Base-by-base conservation (phyloP, 2,113 vertebrate genomes). In the Poecilia latipinna region DNA sequence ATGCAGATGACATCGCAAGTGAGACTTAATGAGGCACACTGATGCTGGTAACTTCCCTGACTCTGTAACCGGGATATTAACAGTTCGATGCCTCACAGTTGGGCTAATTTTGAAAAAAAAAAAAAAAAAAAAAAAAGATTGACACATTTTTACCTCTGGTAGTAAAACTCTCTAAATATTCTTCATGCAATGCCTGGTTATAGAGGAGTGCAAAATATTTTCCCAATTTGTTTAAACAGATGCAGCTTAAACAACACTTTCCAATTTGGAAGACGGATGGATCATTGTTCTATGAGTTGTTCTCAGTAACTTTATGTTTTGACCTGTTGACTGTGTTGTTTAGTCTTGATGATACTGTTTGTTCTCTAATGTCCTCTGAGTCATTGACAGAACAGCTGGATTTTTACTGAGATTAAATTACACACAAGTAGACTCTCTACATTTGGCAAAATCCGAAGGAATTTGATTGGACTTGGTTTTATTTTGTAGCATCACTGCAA, bases 1-100 rank as follows among this genome's bases (percentile, higher is more conserved):
- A 78, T 84, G 77, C 77, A 76, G 79, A 86, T 19, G 72, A 78
- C 17, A 29, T 65, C 6, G 35, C 69, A 44, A 26, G 65, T 71
- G 65, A 80, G 66, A 73, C 33, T 42, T 12, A 29, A 29, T 61
- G 60, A 63, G 57, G 77, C 33, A 37, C 65, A 26, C 26, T 12
- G 68, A 74, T 24, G 22, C 54, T 67, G 24, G 22, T 24, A 64
- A 60, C 54, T 37, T 67, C 4, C 24, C 65, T 33, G 31, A 65
- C 60, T 33, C 68, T 63, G 8, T 73, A 57, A 57, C 65, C 71
- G 17, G 79, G 51, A 77, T 66, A 63, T 73, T 57, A 74, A 37
- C n/a, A 44, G 22, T 33, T 69, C 24, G 8, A 63, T 39, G n/a
- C 60, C 65, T 78, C 12, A 31, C 29, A 57, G 26, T 19, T 67